Evolutionary conservation across 2,888 invertebrate species (phyloP), one percentile per base, ranked within the genome.

Genomic region (Acleris sparsana): DNA sequence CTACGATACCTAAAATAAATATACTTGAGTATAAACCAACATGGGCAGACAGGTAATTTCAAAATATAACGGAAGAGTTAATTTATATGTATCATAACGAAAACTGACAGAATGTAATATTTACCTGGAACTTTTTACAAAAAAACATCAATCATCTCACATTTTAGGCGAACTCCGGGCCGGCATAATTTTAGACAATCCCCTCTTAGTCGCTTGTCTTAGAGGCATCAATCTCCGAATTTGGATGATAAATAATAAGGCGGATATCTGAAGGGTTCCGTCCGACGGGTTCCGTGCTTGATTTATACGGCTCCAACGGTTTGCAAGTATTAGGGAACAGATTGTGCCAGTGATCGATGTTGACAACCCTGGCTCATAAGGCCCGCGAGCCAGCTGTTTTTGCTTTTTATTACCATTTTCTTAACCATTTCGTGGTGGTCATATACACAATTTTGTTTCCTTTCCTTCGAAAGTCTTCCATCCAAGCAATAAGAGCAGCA

Each of bases 261-360:
- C 65, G 70, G 73, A 72, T 72, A 70, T 72, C 70, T 69, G 70
- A 67, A 67, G 62, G 71, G 65, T 60, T 39, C 39, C 39, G 39
- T 13, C 39, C 39, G 39, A 39, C 39, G 39, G 61, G 65, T 63
- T 62, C 39, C 39, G 62, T 62, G 60, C 65, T 67, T 73, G 75
- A 75, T 74, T 74, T 74, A 75, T 75, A 52, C 68, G 53, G 61
- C 62, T 70, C 63, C 67, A 68, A 71, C 59, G 63, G 62, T 69
- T 69, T 70, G 62, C 61, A 67, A 70, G 67, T 70, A 65, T 70
- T 68, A 67, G 29, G 72, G 65, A 72, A 73, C 75, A 76, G 74
- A 76, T 76, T 77, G 77, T 69, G 69, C 39, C 58, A 65, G 66
- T 76, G 77, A 77, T 76, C 69, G 75, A 76, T 73, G 74, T 69